Base-by-base conservation (phyloP, 2,888 invertebrate genomes). In the Baronia brevicornis region DNA sequence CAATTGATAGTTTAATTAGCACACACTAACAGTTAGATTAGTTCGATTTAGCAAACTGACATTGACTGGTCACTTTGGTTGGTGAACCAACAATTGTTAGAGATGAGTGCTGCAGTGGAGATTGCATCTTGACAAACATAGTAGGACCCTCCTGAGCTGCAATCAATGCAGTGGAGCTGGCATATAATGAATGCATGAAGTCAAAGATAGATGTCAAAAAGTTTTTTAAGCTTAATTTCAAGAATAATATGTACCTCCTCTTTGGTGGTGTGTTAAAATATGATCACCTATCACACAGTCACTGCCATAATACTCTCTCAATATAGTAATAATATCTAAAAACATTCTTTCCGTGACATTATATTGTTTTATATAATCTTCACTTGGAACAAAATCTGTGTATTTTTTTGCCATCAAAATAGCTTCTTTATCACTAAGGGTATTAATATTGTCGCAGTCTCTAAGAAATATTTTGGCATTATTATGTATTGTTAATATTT, bases 261-360 rank as follows among this genome's bases (percentile, higher is more conserved):
- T 84, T 44, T 86, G 78, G 55, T 87, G 89, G 50, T 93, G 91
- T 4, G 93, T 90, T 40, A 94, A 56, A 39, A 93, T 66, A 57
- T 91, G 90, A 36, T 86, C 77, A 3, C 79, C 64, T 36, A 60
- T 51, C 2, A 87, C 67, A 60, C 66, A 84, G 0, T 86, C 65
- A 9, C 70, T 53, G 3, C 85, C 80, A 1, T 89, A 67, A n/a
- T 80, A 51, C 20, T 72, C 60, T 37, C 67, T 66, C 2, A 88
- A 46, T 0, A 71, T 53, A 28, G 84, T 85, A n/a, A 84, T 67
- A 0, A 89, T 63, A 54, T 89, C 88, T 20, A 90, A 43, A 30
- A 89, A 68, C 51, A 90, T 74, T 45, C 63, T 82, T 57, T 91
- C 89, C 1, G 87, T 78, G 5, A 77, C 44, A 48, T 86, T 87